Evolutionary conservation across 1,140 invertebrate species (phyloP), one percentile per base, ranked within the genome.

Genomic region (Psilanteris sp.): DNA sequence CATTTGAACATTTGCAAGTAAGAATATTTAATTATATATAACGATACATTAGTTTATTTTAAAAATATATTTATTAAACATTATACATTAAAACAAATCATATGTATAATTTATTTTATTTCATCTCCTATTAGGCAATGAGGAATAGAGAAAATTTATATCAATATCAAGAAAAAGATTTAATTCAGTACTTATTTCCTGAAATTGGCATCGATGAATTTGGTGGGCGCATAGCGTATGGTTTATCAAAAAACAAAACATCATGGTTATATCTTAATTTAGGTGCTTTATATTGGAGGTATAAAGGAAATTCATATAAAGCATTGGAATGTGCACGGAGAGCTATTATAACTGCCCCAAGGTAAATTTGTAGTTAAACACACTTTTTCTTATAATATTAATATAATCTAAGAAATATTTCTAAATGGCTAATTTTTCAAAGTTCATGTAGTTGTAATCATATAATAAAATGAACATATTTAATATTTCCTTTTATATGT

Each of bases 211-310:
- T 91, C 36, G 90, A 91, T 72, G 90, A 90, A 78, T 94, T 94
- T 89, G 93, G 91, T 8, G 90, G 92, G 81, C 91, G 90, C 77
- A 89, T 93, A 46, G 90, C 92, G 14, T 88, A 90, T 55, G 91
- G 91, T 9, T 87, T 96, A 5, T 81, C 87, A 50, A 90, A 90
- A 81, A 96, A 96, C 84, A 91, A 89, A 31, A 92, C 92, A 1
- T 96, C 94, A 0, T 97, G 95, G 95, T 89, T 96, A 10, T 91
- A 96, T 80, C 93, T 96, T 79, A 95, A 96, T 82, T 89, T 96
- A 79, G 95, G 94, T 31, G 92, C 94, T 8, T 91, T 96, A 52
- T 96, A 94, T 88, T 97, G 95, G 95, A 90, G 95, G 41, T 92
- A 94, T 1, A 91, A 91, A 80, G 96, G 95, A 15, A 91, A 95